Evolutionary conservation across 2,888 invertebrate genomes (phyloP).

Genomic region (Spilosoma lubricipeda): DNA sequence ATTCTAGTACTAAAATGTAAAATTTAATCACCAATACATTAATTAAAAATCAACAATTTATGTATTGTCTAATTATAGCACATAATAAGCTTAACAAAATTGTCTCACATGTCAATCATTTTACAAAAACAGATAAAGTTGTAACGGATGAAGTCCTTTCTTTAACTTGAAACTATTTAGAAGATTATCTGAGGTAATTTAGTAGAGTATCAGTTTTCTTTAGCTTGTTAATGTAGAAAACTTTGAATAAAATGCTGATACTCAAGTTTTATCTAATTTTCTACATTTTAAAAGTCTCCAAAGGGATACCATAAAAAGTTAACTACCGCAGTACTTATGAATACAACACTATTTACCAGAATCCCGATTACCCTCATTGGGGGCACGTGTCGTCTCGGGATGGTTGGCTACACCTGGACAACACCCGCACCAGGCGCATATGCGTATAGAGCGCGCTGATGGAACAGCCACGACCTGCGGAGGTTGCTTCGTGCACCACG

Average conservation of each 20-base stretch:
- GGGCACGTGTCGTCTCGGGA: constrained; percentile 69
- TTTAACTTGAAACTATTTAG: no score
- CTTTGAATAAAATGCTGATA: not conserved
- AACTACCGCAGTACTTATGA: not conserved
- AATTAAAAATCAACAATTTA: not conserved
- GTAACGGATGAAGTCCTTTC: no score
- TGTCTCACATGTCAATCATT: no score
- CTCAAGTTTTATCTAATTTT: not conserved
- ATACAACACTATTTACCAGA: not conserved
- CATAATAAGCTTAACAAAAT: no score
- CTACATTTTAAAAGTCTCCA: not conserved
- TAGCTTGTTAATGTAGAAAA: not conserved
- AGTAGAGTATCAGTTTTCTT: not conserved
- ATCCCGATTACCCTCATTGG: not conserved
- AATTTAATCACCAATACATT: not conserved
- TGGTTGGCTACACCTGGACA: constrained; percentile 74
- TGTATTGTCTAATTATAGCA: no score
- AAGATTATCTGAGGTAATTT: not conserved
- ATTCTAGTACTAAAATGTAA: not conserved
- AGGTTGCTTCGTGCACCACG: constrained; percentile 67
- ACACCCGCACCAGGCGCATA: constrained; percentile 71
- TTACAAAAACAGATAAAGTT: no score
- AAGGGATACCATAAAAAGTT: not conserved
- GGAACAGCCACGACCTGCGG: constrained; percentile 70
- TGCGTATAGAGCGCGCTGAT: constrained; percentile 58